phyloP scores from a whole-genome alignment of 2,888 invertebrate species.

The Tachina fera region DNA sequence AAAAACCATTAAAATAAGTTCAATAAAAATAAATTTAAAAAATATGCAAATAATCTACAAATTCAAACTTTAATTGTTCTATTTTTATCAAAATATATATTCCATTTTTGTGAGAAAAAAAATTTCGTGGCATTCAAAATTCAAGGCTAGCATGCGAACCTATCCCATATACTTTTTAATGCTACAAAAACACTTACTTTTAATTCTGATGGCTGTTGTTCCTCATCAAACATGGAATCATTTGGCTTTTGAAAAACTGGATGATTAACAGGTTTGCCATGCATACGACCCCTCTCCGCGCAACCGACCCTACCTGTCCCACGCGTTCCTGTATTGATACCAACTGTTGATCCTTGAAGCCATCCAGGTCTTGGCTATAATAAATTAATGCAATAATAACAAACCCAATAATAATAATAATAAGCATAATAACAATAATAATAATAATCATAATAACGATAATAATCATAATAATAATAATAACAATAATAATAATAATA shows the following conservation, averaged over 20 bases:
- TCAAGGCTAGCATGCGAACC: too few species aligned
- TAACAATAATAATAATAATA: too few species aligned
- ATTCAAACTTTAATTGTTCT: too few species aligned
- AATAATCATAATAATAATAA: too few species aligned
- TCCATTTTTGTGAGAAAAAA: too few species aligned
- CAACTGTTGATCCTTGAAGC: constrained; percentile 82
- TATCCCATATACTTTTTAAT: too few species aligned
- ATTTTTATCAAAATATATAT: too few species aligned
- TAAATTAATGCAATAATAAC: not conserved
- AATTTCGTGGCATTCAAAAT: too few species aligned
- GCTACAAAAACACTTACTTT: constrained; percentile 73
- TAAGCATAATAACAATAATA: not conserved
- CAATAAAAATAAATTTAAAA: too few species aligned
- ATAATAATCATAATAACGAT: not conserved
- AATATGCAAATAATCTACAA: too few species aligned
- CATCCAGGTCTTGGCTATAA: constrained; percentile 81
- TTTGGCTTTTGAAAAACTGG: constrained; percentile 80
- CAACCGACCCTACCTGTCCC: constrained; percentile 84
- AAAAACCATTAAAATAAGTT: too few species aligned
- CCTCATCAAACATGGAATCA: constrained; percentile 79
- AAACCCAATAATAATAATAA: constrained; percentile 9
- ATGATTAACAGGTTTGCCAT: constrained; percentile 80
- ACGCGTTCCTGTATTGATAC: constrained; percentile 78
- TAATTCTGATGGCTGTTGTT: constrained; percentile 72
- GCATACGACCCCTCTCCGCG: constrained; percentile 83